Evolutionary conservation across 2,888 invertebrate genomes (phyloP).

Genomic region (Andrena bicolor): DNA sequence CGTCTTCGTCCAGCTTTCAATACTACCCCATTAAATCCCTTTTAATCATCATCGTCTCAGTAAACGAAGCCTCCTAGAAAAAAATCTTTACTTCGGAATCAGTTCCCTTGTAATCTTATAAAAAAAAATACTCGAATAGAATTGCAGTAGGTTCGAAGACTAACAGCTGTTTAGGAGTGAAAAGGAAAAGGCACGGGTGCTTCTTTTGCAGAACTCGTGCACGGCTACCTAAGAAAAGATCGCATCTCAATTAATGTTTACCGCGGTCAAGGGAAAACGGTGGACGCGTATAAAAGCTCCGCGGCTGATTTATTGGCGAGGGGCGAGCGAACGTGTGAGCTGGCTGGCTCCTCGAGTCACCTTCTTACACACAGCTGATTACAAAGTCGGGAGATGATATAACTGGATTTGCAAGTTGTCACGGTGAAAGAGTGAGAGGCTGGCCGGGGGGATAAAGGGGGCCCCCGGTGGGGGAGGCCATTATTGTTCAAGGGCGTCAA

Average conservation of each 20-base stretch:
- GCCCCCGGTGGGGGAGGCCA: constrained; percentile 52
- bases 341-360: constrained; percentile 18
- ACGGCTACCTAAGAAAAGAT: not conserved
- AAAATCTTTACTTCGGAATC: too few relatives aligned
- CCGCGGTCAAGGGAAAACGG: constrained; percentile 45
- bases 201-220: not conserved
- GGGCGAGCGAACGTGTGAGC: not conserved
- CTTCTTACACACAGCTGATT: constrained; percentile 59
- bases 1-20: too few relatives aligned
- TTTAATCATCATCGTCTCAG: too few relatives aligned
- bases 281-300: constrained; percentile 33
- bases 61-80: too few relatives aligned
- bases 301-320: constrained; percentile 41
- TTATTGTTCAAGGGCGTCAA: constrained; percentile 73
- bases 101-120: too few relatives aligned
- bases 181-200: not conserved
- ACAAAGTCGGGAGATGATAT: constrained; percentile 69
- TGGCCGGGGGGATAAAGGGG: constrained; percentile 27
- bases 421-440: constrained; percentile 57
- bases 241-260: constrained; percentile 46
- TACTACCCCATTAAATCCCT: too few relatives aligned
- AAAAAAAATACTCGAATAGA: too few relatives aligned
- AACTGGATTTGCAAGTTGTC: constrained; percentile 68
- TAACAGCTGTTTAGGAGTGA: not conserved
- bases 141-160: too few relatives aligned